Base-by-base conservation (phyloP, 2,797 vertebrate genomes). In the Rhinatrema bivittatum region DNA sequence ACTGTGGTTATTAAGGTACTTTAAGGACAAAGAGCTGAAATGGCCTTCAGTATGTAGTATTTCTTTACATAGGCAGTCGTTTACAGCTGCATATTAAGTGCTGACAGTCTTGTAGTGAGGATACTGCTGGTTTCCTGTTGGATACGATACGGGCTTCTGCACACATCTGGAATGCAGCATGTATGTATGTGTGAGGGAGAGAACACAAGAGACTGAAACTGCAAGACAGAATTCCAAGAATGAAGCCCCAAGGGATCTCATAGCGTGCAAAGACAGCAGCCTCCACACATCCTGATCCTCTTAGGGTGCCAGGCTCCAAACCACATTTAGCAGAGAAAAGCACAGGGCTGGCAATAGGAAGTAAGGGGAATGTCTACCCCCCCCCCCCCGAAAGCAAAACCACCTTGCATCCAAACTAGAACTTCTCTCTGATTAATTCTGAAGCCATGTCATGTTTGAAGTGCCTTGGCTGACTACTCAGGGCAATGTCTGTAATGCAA, bases 121-220 rank as follows among this genome's bases (percentile, higher is more conserved):
- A 3, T 1, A 5, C 6, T 8, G 19, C 27, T 5, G 9, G 1
- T 12, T 25, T 29, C 23, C 17, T 9, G 15, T 10, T 12, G 7
- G 9, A 21, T 21, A 10, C 25, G 12, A 3, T n/a, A n/a, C n/a
- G n/a, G 12, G n/a, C n/a, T 11, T 39, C 9, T 15, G 13, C 5
- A 17, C 26, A 20, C 25, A 22, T 7, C 20, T 22, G 17, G 23
- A 20, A 9, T 4, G 11, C 16, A n/a, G 4, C 3, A 9, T 7
- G 3, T 2, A 4, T 5, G 13, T 0, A 0, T 7, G 1, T 22
- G 24, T 6, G 10, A 5, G 6, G 16, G 13, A 20, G 30, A 16
- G n/a, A 14, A 0, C 2, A 12, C 7, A 38, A 13, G 38, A 15
- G 4, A n/a, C n/a, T n/a, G n/a, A n/a, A n/a, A n/a, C n/a, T n/a